Conservation (phyloP, 2,113 vertebrate genomes). For the Poecilia latipinna region DNA sequence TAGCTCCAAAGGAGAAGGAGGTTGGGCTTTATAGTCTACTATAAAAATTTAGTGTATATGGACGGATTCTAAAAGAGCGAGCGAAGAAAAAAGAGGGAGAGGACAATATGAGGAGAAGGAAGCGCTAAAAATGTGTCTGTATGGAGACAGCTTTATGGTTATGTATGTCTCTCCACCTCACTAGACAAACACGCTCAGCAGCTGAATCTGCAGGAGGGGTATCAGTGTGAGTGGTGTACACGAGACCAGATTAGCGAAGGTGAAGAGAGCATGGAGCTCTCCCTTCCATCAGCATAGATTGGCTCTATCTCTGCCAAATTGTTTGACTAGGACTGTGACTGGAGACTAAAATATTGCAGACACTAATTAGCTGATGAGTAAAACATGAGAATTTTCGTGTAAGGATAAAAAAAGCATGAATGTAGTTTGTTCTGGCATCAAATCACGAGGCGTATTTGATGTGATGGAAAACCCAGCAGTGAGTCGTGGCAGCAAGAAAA, state of each 20-base stretch:
- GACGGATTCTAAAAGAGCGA: constrained; percentile 8
- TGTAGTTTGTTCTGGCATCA: constrained; percentile 13
- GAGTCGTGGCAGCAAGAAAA: constrained; percentile 26
- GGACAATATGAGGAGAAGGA: constrained; percentile 30
- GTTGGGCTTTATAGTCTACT: constrained; percentile 1
- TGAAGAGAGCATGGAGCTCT: constrained; percentile 45
- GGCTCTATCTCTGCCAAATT: constrained; percentile 11
- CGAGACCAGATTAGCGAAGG: constrained; percentile 51
- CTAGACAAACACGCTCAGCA: constrained; percentile 57
- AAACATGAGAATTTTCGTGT: constrained; percentile 47
- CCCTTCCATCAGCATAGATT: constrained; percentile 42
- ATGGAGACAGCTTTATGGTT: constrained; percentile 64
- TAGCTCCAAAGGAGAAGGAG: constrained; percentile 7
- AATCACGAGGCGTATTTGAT: constrained; percentile 23
- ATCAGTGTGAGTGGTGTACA: constrained; percentile 31
- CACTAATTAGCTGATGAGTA: constrained; percentile 62
- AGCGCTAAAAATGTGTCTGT: constrained; percentile 41
- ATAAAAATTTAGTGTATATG: constrained; percentile 11
- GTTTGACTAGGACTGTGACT: constrained; percentile 40
- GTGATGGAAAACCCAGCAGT: constrained; percentile 26
- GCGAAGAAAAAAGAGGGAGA: constrained; percentile 33
- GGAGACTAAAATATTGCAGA: constrained; percentile 52
- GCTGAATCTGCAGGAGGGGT: constrained; percentile 46
- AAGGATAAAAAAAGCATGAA: constrained; percentile 20
- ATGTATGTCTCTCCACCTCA: constrained; percentile 51